Base-by-base conservation (phyloP, 2,888 invertebrate species). In the Orthosia cruda region DNA sequence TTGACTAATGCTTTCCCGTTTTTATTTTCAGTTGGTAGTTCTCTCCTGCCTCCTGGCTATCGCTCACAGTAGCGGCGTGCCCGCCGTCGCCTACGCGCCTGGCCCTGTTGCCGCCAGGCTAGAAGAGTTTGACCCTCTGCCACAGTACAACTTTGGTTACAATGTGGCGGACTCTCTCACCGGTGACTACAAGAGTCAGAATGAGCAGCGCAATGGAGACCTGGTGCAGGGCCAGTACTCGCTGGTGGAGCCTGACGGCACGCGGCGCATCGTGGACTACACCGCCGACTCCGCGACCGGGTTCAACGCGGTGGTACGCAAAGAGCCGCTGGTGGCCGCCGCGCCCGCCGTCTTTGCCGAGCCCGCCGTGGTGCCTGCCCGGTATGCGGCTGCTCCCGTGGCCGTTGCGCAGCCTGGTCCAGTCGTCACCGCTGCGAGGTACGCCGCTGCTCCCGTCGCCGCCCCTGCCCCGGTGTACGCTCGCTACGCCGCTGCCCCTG, bases 101-200 rank as follows among this genome's bases (percentile, higher is more conserved):
- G 83, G 80, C 0, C 66, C 80, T 13, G 86, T 89, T 18, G 89
- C 89, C 12, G 91, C 91, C 62, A 87, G 91, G 54, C 71, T 95
- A 0, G 96, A 96, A 77, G 94, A 97, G 74, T 97, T 97, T 87
- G 97, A 97, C 88, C 95, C 97, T 0, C 92, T 95, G 68, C 97
- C 97, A 0, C 97, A 97, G 90, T 97, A 97, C 92, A 91, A 90
- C 63, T 96, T 93, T 82, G 95, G 94, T 52, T 96, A 96, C 82
- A 90, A 94, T 68, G 95, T 96, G 23, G 93, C 93, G 0, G 96
- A 96, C 79, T 87, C 94, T 4, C 90, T 94, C 54, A 95, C 96
- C 66, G 95, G 95, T 3, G 96, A 96, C 86, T 94, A 93, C 90
- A 96, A 96, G 88, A 95, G 93, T 81, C 95, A 94, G 80, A 91